A percentile compares a stretch with the other conserved stretches of the same genome.
These are phyloP conservation scores for Equus quagga DNA, from an alignment of 2,113 vertebrate genomes.

Conservation along the genomic window DNA sequence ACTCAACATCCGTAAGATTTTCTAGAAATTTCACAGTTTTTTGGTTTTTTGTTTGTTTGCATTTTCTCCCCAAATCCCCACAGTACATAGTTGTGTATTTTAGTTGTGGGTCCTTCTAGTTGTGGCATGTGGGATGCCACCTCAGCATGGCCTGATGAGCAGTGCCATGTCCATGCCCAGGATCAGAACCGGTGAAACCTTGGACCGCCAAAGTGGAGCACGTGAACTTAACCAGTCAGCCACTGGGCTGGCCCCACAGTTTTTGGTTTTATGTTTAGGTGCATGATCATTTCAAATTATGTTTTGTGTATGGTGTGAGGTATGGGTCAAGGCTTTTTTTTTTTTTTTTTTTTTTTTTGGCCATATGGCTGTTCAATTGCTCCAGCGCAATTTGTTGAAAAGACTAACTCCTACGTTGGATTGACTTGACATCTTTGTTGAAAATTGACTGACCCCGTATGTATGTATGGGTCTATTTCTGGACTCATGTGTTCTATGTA, in stretches of 20 bases:
- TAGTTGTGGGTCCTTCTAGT: no score
- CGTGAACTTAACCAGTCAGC: no score
- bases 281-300: neutral
- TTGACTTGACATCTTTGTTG: neutral
- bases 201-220: no score
- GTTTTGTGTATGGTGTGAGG: neutral
- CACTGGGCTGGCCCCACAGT: neutral
- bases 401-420: neutral
- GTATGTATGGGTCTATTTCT: no score
- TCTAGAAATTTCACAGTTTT: neutral
- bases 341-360: neutral
- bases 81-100: no score
- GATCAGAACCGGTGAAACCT: no score
- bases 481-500: no score
- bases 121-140: no score
- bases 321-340: neutral
- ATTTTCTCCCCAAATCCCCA: no score
- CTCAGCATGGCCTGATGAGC: no score
- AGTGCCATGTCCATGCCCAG: no score
- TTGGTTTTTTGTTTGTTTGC: neutral
- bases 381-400: neutral
- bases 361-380: neutral
- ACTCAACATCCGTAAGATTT: neutral
- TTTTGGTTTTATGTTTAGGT: neutral
- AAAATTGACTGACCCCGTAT: neutral